Conservation (phyloP, 2,797 vertebrate species). For the Dallia pectoralis region DNA sequence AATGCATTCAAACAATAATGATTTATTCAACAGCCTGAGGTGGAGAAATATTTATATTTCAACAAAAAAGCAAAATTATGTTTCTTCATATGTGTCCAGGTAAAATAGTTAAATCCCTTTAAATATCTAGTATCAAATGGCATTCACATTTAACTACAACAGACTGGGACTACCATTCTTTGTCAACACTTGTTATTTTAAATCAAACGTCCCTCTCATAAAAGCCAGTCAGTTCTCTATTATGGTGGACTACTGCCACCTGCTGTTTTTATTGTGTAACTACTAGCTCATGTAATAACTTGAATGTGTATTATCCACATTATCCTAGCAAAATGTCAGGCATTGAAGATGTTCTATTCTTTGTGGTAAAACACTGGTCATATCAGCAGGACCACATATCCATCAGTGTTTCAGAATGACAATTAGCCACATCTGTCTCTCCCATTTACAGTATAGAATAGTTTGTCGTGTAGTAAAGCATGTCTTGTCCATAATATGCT, state of each 20-base stretch:
- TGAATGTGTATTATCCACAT: not conserved
- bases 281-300: conserved; percentile 28
- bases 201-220: conserved; percentile 32
- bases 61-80: too few species aligned
- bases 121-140: too few species aligned
- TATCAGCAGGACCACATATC: not conserved
- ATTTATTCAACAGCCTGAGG: not conserved
- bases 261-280: conserved; percentile 45
- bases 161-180: too few species aligned
- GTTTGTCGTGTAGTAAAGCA: not conserved
- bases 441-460: not conserved
- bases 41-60: too few species aligned
- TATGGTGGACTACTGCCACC: conserved; percentile 65
- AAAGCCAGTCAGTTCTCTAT: conserved; percentile 29
- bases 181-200: conserved; percentile 16
- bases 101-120: too few species aligned
- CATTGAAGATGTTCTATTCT: not conserved
- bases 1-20: not conserved
- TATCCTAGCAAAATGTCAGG: not conserved
- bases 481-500: not conserved
- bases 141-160: too few species aligned
- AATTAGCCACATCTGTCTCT: not conserved
- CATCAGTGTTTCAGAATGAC: not conserved
- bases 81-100: too few species aligned
- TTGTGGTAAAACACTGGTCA: not conserved